Percentiles rank a stretch among this genome's conserved stretches.
These are phyloP conservation scores for Seriola aureovittata DNA, from an alignment of 2,113 vertebrate genomes.

Conservation along the genomic window DNA sequence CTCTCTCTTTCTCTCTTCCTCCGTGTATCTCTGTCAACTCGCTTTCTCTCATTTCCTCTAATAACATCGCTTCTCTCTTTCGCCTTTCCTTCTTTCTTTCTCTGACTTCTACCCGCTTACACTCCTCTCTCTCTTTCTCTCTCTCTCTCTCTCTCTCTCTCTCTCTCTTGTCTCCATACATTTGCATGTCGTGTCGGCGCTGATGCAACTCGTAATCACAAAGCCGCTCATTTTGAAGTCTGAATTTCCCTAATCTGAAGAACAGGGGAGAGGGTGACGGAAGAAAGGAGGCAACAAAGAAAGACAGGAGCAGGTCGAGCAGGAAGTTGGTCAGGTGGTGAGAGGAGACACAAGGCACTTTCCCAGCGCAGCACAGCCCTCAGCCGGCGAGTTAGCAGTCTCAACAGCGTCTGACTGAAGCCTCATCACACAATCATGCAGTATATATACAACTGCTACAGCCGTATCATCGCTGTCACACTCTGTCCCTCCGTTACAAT, in stretches of 20 bases:
- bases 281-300: slow-evolving; percentile 24
- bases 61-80: slow-evolving; percentile 56
- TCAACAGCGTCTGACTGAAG: background rate
- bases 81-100: slow-evolving; percentile 28
- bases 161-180: slow-evolving; percentile 37
- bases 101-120: slow-evolving; percentile 58
- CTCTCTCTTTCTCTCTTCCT: slow-evolving; percentile 50
- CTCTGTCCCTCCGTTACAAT: slow-evolving; percentile 39
- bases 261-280: slow-evolving; percentile 14
- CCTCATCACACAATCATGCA: slow-evolving; percentile 5
- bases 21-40: slow-evolving; percentile 54
- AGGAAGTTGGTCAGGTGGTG: slow-evolving; percentile 49
- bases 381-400: background rate
- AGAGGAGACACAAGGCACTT: slow-evolving; percentile 40
- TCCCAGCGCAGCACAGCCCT: background rate
- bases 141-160: background rate
- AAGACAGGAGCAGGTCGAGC: slow-evolving; percentile 27
- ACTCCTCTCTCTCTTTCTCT: slow-evolving; percentile 22
- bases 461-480: slow-evolving; percentile 39
- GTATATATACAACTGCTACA: slow-evolving; percentile 11
- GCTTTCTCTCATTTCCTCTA: slow-evolving; percentile 64
- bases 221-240: slow-evolving; percentile 69
- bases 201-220: slow-evolving; percentile 72
- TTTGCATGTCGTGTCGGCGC: slow-evolving; percentile 51
- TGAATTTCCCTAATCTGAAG: slow-evolving; percentile 69